These are phyloP conservation scores for Mobula birostris DNA, from an alignment of 2,113 vertebrate genomes.

Conservation along the genomic window DNA sequence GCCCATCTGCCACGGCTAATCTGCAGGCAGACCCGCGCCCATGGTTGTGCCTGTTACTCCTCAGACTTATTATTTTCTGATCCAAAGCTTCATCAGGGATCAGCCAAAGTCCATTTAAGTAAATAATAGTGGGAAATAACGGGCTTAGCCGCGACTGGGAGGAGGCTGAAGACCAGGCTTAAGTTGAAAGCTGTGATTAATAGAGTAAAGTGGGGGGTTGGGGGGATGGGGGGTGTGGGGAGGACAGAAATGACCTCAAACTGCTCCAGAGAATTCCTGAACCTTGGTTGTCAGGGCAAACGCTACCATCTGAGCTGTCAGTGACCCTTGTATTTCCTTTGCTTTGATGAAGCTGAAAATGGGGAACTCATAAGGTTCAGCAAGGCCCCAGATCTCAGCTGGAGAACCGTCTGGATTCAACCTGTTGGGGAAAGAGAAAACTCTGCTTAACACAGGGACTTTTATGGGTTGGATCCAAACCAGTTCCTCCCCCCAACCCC, in stretches of 20 bases:
- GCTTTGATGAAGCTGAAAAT: constrained; percentile 86
- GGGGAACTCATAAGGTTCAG: constrained; percentile 74
- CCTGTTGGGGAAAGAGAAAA: constrained; percentile 61
- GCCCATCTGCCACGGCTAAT: constrained; percentile 99
- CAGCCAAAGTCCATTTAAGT: constrained; percentile 99
- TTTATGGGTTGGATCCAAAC: constrained; percentile 56
- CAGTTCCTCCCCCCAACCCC: not conserved
- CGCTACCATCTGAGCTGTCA: constrained; percentile 88
- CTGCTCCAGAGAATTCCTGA: constrained; percentile 94
- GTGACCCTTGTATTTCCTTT: constrained; percentile 89
- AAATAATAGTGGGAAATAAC: constrained; percentile 99
- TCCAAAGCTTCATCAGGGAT: constrained; percentile 98
- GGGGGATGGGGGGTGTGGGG: constrained; percentile 69
- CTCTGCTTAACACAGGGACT: constrained; percentile 66
- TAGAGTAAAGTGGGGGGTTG: constrained; percentile 90
- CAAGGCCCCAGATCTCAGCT: constrained; percentile 74
- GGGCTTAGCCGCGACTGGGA: constrained; percentile 99
- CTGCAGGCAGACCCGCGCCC: constrained; percentile 93
- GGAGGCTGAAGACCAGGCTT: constrained; percentile 99
- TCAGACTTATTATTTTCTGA: constrained; percentile 97
- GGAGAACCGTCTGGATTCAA: constrained; percentile 76
- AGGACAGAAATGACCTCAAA: constrained; percentile 80
- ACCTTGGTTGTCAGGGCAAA: constrained; percentile 92
- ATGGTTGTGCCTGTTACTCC: constrained; percentile 89
- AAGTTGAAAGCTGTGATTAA: constrained; percentile 98